Base-by-base conservation (phyloP, 2,113 vertebrate species). In the Pomatostomus ruficeps region DNA sequence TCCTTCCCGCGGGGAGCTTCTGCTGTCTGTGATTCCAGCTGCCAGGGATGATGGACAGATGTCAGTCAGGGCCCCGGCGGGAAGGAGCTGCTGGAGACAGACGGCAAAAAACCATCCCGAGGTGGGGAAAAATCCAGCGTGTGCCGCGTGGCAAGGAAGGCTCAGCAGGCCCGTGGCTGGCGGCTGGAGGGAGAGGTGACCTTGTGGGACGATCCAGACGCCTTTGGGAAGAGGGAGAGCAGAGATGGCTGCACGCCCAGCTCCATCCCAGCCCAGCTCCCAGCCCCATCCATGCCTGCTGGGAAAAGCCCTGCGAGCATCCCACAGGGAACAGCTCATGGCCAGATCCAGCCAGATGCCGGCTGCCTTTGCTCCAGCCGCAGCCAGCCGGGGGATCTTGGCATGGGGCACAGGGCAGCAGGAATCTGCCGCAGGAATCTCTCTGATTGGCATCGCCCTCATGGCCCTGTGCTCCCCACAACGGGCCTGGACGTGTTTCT, bases 401-500 rank as follows among this genome's bases (percentile, higher is more conserved):
- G 70, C 8, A 1, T 1, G 0, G 52, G 54, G 40, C n/a, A 28
- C 17, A 35, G 79, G 58, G 24, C 12, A 19, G 24, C 43, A 12
- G 59, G 65, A 31, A 59, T 23, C 28, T 42, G 31, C 51, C 1
- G 15, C 10, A 9, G 65, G 78, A 29, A 35, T 59, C 65, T 25
- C 46, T 22, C 78, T 11, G 31, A n/a, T 29, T 0, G 1, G 9
- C 9, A 5, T 4, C 82, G 33, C 62, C 4, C 0, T 1, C 11
- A 2, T 0, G 4, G 43, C 52, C 28, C 23, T 0, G 2, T 5
- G 49, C 48, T 72, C 62, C 57, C 57, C 33, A 13, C 57, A 10
- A 8, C 0, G 5, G 9, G 11, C 22, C 26, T 6, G 14, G 61
- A 55, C 5, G 0, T 4, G 0, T 13, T 49, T 81, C 65, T 45